A percentile compares a stretch with the other conserved stretches of the same genome.
Evolutionary conservation across 2,888 invertebrate genomes (phyloP).

Genomic region (Linyphia triangularis): DNA sequence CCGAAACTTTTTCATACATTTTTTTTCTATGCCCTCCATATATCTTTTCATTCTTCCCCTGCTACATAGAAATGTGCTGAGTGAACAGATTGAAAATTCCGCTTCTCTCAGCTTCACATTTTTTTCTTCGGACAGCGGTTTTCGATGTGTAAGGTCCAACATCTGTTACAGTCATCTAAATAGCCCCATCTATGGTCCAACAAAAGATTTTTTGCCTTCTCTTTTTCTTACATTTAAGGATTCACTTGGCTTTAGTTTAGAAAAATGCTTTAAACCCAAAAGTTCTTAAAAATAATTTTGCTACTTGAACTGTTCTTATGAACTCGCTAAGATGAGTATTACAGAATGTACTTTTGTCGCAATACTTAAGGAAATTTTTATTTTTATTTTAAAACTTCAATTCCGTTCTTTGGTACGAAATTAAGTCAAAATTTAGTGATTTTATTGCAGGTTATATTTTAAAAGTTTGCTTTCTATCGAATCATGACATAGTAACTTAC

Average conservation of each 20-base stretch:
- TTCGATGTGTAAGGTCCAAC: slow-evolving; percentile 44
- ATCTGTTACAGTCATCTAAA: slow-evolving; percentile 54
- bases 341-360: too few species aligned
- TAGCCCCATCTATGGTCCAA: slow-evolving; percentile 6
- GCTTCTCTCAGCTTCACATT: slow-evolving; percentile 45
- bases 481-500: too few species aligned
- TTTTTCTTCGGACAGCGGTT: slow-evolving; percentile 43
- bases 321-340: too few species aligned
- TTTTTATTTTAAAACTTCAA: too few species aligned
- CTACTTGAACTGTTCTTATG: too few species aligned
- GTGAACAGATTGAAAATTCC: slow-evolving; percentile 54
- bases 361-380: too few species aligned
- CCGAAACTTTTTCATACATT: background rate
- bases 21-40: slow-evolving; percentile 13
- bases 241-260: background rate
- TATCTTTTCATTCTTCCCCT: slow-evolving; percentile 8
- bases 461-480: too few species aligned
- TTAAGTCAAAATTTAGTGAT: too few species aligned
- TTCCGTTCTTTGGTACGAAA: too few species aligned
- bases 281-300: too few species aligned
- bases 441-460: too few species aligned
- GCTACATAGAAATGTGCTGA: slow-evolving; percentile 44
- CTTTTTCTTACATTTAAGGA: background rate
- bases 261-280: background rate
- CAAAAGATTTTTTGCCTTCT: background rate